Base-by-base conservation (phyloP, 2,888 invertebrate genomes). In the Rhodophaea formosa region DNA sequence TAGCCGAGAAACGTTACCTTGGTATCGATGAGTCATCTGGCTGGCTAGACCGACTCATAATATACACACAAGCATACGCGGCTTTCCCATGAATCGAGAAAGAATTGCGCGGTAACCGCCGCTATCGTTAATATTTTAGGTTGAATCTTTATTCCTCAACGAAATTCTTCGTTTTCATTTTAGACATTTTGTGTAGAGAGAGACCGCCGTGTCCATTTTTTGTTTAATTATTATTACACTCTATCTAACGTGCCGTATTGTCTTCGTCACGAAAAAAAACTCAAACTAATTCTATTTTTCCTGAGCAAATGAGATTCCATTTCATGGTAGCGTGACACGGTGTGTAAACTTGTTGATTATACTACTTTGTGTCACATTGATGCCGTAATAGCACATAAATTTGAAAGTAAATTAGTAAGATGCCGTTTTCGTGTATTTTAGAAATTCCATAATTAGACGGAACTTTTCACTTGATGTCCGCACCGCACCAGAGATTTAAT, bases 21-120 rank as follows among this genome's bases (percentile, higher is more conserved):
- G 75, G 67, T 73, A 71, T 71, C 69, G 67, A 73, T 88, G 88
- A 88, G 77, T 88, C 88, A 88, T 77, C 71, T 68, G 76, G 78
- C 84, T 80, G 75, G 78, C 84, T 80, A 81, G 80, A 75, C 73
- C 70, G 70, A 69, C 64, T 67, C 56, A 59, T 60, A 59, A 42
- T 32, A 51, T 46, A 5, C n/a, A 49, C 39, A 53, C 39, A 45
- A 45, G 29, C 53, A 35, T 39, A 30, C 54, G 52, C 14, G 30
- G 35, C 15, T 58, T 43, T 58, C 57, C 59, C 59, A 61, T 59
- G 57, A 39, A 12, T 12, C 39, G 39, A 39, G n/a, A 35, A 12
- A 12, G 39, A 39, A 39, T 12, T 39, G 10, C 39, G 39, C 10
- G 39, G 39, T 39, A 39, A 12, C 39, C n/a, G 39, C 39, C 39